phyloP scores from a whole-genome alignment of 2,888 invertebrate species.

The Archips xylosteana region DNA sequence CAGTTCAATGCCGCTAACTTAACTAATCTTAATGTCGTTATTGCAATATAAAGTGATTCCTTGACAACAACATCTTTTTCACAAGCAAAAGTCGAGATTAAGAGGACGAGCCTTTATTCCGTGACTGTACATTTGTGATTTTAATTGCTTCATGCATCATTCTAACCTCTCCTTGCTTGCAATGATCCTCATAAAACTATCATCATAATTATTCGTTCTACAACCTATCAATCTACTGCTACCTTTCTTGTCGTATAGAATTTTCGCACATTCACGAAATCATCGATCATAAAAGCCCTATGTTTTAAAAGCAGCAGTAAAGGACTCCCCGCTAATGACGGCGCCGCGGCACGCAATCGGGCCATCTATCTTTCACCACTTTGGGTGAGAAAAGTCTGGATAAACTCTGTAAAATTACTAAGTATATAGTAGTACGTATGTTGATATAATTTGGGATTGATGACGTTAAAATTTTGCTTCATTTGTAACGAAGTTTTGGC shows the following conservation, averaged over 20 bases:
- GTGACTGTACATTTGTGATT: too few species aligned
- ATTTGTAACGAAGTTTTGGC: not conserved
- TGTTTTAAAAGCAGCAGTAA: slow-evolving; percentile 19
- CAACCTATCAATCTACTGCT: not conserved
- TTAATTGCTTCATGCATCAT: too few species aligned
- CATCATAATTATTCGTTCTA: not conserved
- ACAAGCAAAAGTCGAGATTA: too few species aligned
- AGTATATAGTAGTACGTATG: not conserved
- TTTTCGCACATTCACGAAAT: slow-evolving; percentile 18
- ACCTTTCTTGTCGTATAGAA: not conserved
- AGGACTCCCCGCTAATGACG: slow-evolving; percentile 33
- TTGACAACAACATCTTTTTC: too few species aligned
- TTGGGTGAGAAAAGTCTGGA: slow-evolving; percentile 30
- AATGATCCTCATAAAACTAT: too few species aligned
- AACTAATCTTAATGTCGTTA: too few species aligned
- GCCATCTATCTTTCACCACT: slow-evolving; percentile 39
- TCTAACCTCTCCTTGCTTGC: too few species aligned
- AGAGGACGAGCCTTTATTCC: too few species aligned
- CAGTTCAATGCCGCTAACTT: too few species aligned
- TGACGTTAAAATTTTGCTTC: slow-evolving; percentile 2
- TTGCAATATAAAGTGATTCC: too few species aligned
- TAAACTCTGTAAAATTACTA: slow-evolving; percentile 23
- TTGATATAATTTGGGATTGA: not conserved
- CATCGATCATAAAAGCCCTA: slow-evolving; percentile 28
- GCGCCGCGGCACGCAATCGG: slow-evolving; percentile 32